Conservation (phyloP, 2,113 vertebrate species). For the Oryzias celebensis region DNA sequence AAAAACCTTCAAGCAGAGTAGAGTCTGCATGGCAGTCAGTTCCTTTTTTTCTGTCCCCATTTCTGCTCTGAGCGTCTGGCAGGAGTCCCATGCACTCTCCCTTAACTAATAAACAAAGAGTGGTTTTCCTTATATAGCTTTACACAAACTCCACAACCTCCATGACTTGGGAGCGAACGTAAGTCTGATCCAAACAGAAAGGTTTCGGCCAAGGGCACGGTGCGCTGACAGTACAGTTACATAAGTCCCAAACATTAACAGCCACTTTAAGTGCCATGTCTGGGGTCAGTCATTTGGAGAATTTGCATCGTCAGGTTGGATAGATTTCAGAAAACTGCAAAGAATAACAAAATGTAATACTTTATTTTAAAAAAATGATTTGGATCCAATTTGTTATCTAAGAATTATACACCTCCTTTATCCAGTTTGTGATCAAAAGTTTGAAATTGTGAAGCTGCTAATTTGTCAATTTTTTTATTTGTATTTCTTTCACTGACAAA, state of each 20-base stretch:
- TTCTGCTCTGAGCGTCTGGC: constrained; percentile 59
- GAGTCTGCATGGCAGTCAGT: constrained; percentile 46
- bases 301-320: constrained; percentile 35
- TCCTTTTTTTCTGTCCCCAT: constrained; percentile 51
- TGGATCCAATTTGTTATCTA: too few species aligned
- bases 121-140: constrained; percentile 75
- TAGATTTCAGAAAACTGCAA: constrained; percentile 1
- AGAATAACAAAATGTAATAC: constrained; percentile 9
- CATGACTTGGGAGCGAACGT: constrained; percentile 22
- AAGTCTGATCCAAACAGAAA: constrained; percentile 32
- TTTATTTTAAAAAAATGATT: neutral
- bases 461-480: neutral
- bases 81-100: constrained; percentile 60
- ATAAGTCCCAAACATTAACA: constrained; percentile 51
- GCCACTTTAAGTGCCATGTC: constrained; percentile 63
- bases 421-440: constrained; percentile 7
- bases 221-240: constrained; percentile 37
- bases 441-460: neutral
- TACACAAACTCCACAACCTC: constrained; percentile 49
- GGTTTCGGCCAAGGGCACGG: constrained; percentile 50
- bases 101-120: constrained; percentile 76
- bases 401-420: neutral
- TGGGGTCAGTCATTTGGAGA: constrained; percentile 37
- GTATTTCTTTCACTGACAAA: too few species aligned
- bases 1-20: constrained; percentile 24